Evolutionary conservation across 35 echinoderm and acorn worm genomes (phyloP).

Genomic region (Eucidaris tribuloides): DNA sequence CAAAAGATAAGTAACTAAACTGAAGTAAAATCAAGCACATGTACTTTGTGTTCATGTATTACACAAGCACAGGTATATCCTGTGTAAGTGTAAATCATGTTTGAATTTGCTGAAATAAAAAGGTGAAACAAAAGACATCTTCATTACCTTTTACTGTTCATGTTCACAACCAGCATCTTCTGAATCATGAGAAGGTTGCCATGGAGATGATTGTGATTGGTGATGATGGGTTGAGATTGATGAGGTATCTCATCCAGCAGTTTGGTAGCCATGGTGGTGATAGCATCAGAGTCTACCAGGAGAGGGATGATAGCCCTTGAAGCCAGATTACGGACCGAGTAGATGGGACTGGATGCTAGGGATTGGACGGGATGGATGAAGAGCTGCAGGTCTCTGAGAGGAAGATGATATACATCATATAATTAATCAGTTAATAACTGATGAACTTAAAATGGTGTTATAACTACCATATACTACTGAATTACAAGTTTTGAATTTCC

Average conservation of each 20-base stretch:
- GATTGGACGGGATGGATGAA: conserved; percentile 49
- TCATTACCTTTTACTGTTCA: conserved; percentile 43
- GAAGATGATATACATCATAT: not conserved
- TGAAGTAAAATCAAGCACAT: too few species aligned
- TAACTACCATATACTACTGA: not conserved
- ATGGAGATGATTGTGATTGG: conserved; percentile 69
- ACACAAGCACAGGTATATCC: too few species aligned
- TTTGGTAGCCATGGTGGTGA: not conserved
- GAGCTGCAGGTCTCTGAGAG: conserved; percentile 30
- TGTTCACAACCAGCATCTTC: conserved; percentile 37
- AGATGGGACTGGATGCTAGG: conserved; percentile 64
- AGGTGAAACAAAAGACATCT: not conserved
- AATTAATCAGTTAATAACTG: not conserved
- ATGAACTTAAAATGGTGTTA: not conserved
- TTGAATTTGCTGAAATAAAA: too few species aligned
- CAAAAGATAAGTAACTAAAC: too few species aligned
- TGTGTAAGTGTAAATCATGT: too few species aligned
- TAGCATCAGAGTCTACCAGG: conserved; percentile 10
- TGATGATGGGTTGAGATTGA: not conserved
- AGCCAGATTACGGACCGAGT: conserved; percentile 59
- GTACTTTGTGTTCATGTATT: too few species aligned
- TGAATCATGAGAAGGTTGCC: conserved; percentile 63
- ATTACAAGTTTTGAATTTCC: too few species aligned
- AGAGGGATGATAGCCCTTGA: conserved; percentile 75
- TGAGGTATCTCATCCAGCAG: conserved; percentile 43